Evolutionary conservation across 2,888 invertebrate species (phyloP).

Genomic region (Oscheius sp.): DNA sequence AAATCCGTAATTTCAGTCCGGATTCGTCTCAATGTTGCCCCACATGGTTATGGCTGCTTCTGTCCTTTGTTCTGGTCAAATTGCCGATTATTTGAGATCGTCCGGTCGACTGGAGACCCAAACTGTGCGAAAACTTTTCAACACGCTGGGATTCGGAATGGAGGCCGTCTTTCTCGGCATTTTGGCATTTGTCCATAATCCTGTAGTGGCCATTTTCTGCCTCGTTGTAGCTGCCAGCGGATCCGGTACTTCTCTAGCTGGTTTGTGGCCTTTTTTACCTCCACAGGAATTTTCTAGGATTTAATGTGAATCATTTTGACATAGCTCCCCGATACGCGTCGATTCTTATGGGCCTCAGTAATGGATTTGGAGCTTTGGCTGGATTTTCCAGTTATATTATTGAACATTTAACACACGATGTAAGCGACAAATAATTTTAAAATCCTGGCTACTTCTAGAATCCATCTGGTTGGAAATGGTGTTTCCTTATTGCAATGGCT

Average conservation of each 20-base stretch:
- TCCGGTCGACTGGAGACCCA: slow-evolving; percentile 90
- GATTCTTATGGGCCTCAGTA: slow-evolving; percentile 97
- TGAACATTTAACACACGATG: slow-evolving; percentile 79
- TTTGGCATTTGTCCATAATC: slow-evolving; percentile 87
- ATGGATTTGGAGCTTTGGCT: slow-evolving; percentile 88
- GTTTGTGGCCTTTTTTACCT: slow-evolving; percentile 68
- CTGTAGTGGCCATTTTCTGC: slow-evolving; percentile 83
- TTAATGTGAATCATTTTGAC: slow-evolving; percentile 97
- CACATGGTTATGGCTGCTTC: slow-evolving; percentile 96
- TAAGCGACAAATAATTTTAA: slow-evolving; percentile 15
- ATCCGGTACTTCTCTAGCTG: slow-evolving; percentile 95
- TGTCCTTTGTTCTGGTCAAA: slow-evolving; percentile 93
- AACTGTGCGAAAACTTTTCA: slow-evolving; percentile 93
- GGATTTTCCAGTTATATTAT: slow-evolving; percentile 93
- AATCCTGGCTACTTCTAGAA: slow-evolving; percentile 63
- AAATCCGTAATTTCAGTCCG: slow-evolving; percentile 79
- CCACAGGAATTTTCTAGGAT: slow-evolving; percentile 78
- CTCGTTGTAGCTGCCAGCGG: slow-evolving; percentile 96
- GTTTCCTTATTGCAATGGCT: slow-evolving; percentile 92
- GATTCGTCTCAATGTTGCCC: slow-evolving; percentile 90
- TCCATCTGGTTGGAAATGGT: slow-evolving; percentile 83
- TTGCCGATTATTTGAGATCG: slow-evolving; percentile 91
- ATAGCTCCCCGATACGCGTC: slow-evolving; percentile 96
- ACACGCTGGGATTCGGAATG: slow-evolving; percentile 86
- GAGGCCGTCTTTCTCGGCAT: slow-evolving; percentile 95